phyloP scores from a whole-genome alignment of 2,888 invertebrate genomes.

The Leucophenga montana region DNA sequence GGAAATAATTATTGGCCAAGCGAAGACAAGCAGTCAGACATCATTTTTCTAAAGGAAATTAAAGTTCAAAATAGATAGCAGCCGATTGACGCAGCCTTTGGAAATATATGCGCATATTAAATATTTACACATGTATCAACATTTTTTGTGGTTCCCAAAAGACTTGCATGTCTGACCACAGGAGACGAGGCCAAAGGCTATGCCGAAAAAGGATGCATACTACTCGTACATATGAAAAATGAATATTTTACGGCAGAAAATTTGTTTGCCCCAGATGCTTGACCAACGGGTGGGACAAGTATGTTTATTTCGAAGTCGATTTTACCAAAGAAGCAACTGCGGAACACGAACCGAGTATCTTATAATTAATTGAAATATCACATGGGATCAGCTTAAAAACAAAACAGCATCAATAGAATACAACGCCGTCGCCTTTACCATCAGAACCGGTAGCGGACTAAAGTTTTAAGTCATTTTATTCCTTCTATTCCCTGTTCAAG shows the following conservation, averaged over 20 bases:
- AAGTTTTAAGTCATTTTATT: too few relatives aligned
- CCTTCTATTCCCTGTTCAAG: neutral
- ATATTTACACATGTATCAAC: conserved; percentile 10
- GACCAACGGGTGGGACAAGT: neutral
- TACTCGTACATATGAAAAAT: conserved; percentile 65
- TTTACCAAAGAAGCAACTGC: neutral
- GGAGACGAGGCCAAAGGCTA: neutral
- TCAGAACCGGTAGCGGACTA: too few relatives aligned
- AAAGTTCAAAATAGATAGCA: too few relatives aligned
- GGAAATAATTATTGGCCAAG: too few relatives aligned
- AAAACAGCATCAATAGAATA: conserved; percentile 45
- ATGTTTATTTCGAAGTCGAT: neutral
- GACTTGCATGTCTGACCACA: neutral
- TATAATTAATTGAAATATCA: conserved; percentile 67
- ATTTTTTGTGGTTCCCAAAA: neutral
- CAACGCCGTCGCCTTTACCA: neutral
- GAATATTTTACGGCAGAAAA: conserved; percentile 59
- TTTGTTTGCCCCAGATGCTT: conserved; percentile 57
- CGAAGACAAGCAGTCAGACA: too few relatives aligned
- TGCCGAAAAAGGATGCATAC: conserved; percentile 17
- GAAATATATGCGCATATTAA: conserved; percentile 1
- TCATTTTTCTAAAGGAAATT: too few relatives aligned
- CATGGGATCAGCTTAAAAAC: conserved; percentile 50
- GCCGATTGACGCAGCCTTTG: neutral
- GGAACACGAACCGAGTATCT: conserved; percentile 41